These are phyloP conservation scores for Cydia pomonella DNA, from an alignment of 1,140 invertebrate species.

Conservation along the genomic window DNA sequence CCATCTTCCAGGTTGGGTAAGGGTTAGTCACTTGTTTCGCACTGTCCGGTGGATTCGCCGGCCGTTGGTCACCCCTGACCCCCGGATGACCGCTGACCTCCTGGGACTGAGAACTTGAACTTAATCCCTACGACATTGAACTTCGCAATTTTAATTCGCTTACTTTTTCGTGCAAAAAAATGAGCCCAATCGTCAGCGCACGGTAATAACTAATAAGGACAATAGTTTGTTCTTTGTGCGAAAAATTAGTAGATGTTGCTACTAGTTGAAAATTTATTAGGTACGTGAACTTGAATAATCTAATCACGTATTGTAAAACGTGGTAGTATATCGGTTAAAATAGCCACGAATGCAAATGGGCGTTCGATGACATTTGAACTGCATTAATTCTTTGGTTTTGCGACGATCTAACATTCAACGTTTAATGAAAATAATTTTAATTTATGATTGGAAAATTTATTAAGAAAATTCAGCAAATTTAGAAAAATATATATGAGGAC, in stretches of 20 bases:
- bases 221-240: neutral
- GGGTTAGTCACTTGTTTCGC: conserved; percentile 42
- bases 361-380: conserved; percentile 23
- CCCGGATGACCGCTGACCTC: conserved; percentile 51
- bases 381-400: conserved; percentile 10
- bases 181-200: too few species aligned
- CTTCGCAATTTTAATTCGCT: conserved; percentile 30
- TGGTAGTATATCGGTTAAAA: conserved; percentile 3
- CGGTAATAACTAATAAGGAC: conserved; percentile 2
- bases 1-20: conserved; percentile 44
- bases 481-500: too few species aligned
- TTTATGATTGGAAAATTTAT: neutral
- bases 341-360: conserved; percentile 13
- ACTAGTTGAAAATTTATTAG: neutral
- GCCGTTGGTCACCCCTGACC: conserved; percentile 76
- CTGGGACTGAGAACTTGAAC: conserved; percentile 60
- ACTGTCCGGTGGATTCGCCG: conserved; percentile 46
- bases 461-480: too few species aligned
- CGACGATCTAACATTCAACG: neutral
- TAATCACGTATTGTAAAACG: neutral
- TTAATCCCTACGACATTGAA: conserved; percentile 54
- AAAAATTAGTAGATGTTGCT: neutral
- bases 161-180: conserved; percentile 36
- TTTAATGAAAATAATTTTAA: neutral
- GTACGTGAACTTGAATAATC: neutral